A percentile compares a stretch with the other conserved stretches of the same genome.
phyloP scores from a whole-genome alignment of 2,797 vertebrate species.

The Macrochelys suwanniensis region DNA sequence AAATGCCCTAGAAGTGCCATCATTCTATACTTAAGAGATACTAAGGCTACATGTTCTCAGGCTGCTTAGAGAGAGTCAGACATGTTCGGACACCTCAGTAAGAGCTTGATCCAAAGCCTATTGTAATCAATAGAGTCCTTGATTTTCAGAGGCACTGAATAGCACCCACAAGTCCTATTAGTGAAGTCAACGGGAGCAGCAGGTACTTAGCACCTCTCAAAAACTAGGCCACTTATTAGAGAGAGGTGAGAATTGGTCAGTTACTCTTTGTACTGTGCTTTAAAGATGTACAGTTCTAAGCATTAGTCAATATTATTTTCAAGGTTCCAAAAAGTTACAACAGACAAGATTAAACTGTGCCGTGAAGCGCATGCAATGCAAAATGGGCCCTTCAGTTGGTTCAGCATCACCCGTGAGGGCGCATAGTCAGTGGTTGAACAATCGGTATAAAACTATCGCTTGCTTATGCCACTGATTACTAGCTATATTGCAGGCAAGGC shows the following conservation, averaged over 20 bases:
- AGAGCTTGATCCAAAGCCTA: neutral
- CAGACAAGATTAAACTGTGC: conserved; percentile 63
- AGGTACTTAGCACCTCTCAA: conserved; percentile 6
- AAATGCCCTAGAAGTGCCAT: neutral
- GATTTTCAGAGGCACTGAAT: neutral
- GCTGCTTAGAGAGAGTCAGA: neutral
- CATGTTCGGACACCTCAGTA: neutral
- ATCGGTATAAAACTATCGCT: neutral
- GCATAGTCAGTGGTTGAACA: neutral
- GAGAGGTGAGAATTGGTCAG: conserved; percentile 40
- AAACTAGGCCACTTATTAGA: conserved; percentile 49
- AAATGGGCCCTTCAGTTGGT: conserved; percentile 48
- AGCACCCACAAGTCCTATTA: neutral
- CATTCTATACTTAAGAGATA: neutral
- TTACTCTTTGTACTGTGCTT: conserved; percentile 39
- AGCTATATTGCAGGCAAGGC: accelerated
- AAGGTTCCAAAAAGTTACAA: conserved; percentile 56
- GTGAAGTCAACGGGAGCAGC: neutral
- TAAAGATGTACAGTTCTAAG: conserved; percentile 33
- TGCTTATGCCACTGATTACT: neutral
- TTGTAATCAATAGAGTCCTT: neutral
- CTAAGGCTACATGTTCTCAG: neutral
- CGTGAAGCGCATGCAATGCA: neutral
- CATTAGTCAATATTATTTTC: conserved; percentile 6
- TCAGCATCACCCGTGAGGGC: conserved; percentile 48